These are phyloP conservation scores for Tamandua tetradactyla DNA, from an alignment of 2,797 vertebrate species.

Conservation along the genomic window DNA sequence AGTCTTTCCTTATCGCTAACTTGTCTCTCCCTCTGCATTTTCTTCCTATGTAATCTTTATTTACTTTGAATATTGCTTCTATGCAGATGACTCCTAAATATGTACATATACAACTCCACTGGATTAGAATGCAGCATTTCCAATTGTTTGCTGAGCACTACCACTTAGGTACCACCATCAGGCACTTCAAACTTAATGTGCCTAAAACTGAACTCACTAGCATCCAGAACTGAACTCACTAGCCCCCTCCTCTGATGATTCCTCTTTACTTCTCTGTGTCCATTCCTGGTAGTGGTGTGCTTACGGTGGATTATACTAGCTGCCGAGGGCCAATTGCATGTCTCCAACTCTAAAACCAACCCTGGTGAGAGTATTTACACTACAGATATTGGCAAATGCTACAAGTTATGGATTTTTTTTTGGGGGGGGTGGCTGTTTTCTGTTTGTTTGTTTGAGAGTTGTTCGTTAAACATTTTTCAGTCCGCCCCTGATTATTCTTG, in stretches of 20 bases:
- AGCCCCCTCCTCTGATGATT: background rate
- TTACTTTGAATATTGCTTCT: constrained; percentile 28
- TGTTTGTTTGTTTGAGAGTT: background rate
- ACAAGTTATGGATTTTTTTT: background rate
- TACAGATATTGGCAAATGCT: background rate
- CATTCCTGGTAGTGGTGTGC: background rate
- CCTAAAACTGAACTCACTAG: background rate
- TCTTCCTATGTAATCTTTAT: background rate
- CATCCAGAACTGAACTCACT: background rate
- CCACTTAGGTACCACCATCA: background rate
- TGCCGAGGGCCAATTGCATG: background rate
- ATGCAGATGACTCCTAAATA: background rate
- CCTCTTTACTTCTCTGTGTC: background rate
- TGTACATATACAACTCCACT: background rate
- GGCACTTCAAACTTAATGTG: background rate
- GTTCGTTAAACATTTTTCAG: background rate
- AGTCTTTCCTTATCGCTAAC: background rate
- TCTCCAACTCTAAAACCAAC: background rate
- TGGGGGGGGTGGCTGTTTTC: background rate
- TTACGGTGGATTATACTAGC: background rate
- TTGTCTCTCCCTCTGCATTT: background rate
- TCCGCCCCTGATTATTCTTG: background rate
- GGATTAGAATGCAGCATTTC: background rate
- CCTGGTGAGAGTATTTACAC: background rate
- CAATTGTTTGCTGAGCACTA: background rate